Percentiles rank a stretch among this genome's conserved stretches.
Conservation (phyloP, 2,888 invertebrate genomes). For the Phaonia tiefii region DNA sequence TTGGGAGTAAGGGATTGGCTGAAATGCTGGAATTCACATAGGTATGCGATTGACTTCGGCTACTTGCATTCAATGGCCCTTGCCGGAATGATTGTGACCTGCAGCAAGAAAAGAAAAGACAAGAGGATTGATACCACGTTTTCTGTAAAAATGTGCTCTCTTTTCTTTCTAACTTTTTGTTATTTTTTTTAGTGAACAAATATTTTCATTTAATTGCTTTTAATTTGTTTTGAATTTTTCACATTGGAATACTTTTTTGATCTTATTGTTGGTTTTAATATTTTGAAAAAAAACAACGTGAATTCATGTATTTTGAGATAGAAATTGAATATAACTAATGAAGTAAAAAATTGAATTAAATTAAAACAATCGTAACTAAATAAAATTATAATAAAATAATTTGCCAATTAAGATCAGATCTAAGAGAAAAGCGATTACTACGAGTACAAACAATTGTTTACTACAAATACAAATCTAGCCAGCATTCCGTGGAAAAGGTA, state of each 20-base stretch:
- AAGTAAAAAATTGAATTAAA: background rate
- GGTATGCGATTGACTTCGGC: conserved; percentile 83
- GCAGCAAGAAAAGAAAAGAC: conserved; percentile 82
- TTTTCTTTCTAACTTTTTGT: conserved; percentile 49
- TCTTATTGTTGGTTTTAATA: conserved; percentile 8
- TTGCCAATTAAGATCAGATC: background rate
- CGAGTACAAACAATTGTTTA: too few species aligned
- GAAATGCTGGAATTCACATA: conserved; percentile 93
- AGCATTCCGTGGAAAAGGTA: background rate
- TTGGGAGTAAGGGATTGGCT: conserved; percentile 96
- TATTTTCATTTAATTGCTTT: conserved; percentile 28
- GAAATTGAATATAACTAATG: background rate
- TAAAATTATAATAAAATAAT: background rate
- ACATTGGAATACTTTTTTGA: conserved; percentile 1
- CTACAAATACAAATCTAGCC: background rate
- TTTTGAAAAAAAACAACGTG: too few species aligned
- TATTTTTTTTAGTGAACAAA: conserved; percentile 34
- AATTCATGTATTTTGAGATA: too few species aligned
- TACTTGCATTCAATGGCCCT: conserved; percentile 81
- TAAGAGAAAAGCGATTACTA: too few species aligned
- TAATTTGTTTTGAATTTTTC: conserved; percentile 9
- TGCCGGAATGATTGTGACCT: conserved; percentile 98
- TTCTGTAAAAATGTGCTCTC: conserved; percentile 70
- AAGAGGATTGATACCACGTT: conserved; percentile 80
- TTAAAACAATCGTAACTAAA: background rate